phyloP scores from a whole-genome alignment of 2,888 invertebrate genomes.

The Pegoplata infirma region DNA sequence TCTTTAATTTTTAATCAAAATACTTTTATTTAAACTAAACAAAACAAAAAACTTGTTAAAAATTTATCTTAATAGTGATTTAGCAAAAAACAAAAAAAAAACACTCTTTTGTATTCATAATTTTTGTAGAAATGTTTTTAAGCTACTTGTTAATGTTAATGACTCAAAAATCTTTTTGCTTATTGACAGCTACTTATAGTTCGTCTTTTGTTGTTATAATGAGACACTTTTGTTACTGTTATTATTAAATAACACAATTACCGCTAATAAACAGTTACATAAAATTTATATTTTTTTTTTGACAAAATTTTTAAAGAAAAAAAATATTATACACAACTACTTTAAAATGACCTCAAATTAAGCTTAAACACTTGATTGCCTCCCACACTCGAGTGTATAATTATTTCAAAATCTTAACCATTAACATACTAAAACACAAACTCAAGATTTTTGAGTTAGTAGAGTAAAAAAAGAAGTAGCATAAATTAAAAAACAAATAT shows the following conservation, averaged over 20 bases:
- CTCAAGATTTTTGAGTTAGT: too few relatives aligned
- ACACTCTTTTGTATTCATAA: neutral
- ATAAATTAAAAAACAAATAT: too few relatives aligned
- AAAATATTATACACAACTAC: neutral
- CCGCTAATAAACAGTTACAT: neutral
- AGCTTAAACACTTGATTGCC: neutral
- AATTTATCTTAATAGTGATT: neutral
- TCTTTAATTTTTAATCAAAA: neutral
- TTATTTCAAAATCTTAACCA: conserved; percentile 2
- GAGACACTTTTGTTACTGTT: neutral
- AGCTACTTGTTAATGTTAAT: neutral
- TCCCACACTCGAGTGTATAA: neutral
- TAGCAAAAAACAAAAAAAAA: neutral
- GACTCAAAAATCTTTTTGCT: conserved; percentile 21
- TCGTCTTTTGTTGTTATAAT: neutral
- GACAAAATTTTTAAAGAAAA: neutral
- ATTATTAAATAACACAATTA: neutral
- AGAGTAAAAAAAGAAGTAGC: too few relatives aligned
- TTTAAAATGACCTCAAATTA: conserved; percentile 26
- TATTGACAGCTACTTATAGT: conserved; percentile 16
- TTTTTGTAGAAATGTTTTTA: neutral
- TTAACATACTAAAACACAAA: neutral
- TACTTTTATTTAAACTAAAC: neutral
- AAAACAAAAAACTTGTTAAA: neutral
- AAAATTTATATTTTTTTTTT: neutral